A percentile compares a stretch with the other conserved stretches of the same genome.
phyloP scores from a whole-genome alignment of 2,888 invertebrate species.

The Cremastobaeus sp. region DNA sequence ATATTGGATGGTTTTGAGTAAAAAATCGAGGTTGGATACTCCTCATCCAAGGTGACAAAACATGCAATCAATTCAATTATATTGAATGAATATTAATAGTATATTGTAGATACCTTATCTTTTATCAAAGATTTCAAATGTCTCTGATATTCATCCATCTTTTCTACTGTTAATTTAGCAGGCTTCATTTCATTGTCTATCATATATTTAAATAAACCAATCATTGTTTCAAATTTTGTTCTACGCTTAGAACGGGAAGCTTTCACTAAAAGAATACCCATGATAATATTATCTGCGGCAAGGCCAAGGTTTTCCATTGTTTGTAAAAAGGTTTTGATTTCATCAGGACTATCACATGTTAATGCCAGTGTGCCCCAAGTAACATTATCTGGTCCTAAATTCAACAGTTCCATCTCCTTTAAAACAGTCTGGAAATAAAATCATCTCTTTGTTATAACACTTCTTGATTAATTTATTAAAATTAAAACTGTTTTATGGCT shows the following conservation, averaged over 20 bases:
- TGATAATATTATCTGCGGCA: constrained; percentile 85
- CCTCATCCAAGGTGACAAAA: too few relatives aligned
- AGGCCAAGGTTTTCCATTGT: constrained; percentile 85
- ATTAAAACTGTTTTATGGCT: too few relatives aligned
- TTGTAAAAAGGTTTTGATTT: constrained; percentile 83
- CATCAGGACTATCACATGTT: constrained; percentile 84
- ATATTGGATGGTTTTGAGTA: background rate
- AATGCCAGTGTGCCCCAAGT: constrained; percentile 93
- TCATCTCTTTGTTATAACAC: background rate
- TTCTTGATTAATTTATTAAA: constrained; percentile 80
- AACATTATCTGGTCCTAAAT: constrained; percentile 84
- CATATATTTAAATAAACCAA: constrained; percentile 84
- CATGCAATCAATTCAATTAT: too few relatives aligned
- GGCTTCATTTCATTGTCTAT: constrained; percentile 82
- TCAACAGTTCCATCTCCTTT: constrained; percentile 77
- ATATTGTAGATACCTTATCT: constrained; percentile 60
- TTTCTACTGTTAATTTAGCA: constrained; percentile 80
- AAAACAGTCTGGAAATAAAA: constrained; percentile 77
- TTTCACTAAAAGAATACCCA: constrained; percentile 84
- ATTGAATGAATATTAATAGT: background rate
- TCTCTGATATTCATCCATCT: constrained; percentile 81
- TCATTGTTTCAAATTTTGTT: constrained; percentile 83
- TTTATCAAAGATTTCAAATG: constrained; percentile 59
- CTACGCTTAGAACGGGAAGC: constrained; percentile 81
- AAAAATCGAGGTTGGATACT: too few relatives aligned